Conservation (phyloP, 1,140 invertebrate species). For the Solenopsis invicta region DNA sequence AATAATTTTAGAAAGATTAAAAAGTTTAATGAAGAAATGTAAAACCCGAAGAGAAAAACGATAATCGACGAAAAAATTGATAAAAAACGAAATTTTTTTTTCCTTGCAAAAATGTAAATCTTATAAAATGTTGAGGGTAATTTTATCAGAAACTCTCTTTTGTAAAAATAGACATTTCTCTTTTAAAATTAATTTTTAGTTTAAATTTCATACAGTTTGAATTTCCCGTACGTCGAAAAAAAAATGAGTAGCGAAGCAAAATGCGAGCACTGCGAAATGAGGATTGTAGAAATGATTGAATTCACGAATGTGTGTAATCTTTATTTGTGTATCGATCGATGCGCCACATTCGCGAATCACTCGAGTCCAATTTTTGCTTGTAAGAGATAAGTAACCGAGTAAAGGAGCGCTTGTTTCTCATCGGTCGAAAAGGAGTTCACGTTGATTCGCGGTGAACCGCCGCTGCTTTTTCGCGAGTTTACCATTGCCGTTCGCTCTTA, state of each 20-base stretch:
- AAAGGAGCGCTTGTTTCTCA: not conserved
- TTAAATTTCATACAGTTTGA: not conserved
- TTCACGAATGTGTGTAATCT: not conserved
- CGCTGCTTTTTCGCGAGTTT: no score
- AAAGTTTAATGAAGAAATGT: not conserved
- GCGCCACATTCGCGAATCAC: not conserved
- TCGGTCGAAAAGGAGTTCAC: not conserved
- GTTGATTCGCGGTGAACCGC: slow-evolving; percentile 8
- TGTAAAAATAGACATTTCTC: not conserved
- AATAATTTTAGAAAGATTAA: not conserved
- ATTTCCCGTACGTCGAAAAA: not conserved
- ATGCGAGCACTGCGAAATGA: not conserved
- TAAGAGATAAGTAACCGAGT: not conserved
- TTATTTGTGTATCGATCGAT: slow-evolving; percentile 13
- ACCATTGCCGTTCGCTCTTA: not conserved
- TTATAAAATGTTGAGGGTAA: not conserved
- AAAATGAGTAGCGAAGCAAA: not conserved
- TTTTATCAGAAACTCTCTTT: not conserved
- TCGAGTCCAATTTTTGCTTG: slow-evolving; percentile 7
- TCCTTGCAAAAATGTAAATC: not conserved
- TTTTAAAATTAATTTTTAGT: not conserved
- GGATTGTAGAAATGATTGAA: not conserved
- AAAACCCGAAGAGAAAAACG: not conserved
- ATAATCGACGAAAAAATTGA: not conserved
- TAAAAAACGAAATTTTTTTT: not conserved